A percentile compares a stretch with the other conserved stretches of the same genome.
Conservation (phyloP, 35 echinoderm and acorn worm species). For the Holothuria glaberrima region DNA sequence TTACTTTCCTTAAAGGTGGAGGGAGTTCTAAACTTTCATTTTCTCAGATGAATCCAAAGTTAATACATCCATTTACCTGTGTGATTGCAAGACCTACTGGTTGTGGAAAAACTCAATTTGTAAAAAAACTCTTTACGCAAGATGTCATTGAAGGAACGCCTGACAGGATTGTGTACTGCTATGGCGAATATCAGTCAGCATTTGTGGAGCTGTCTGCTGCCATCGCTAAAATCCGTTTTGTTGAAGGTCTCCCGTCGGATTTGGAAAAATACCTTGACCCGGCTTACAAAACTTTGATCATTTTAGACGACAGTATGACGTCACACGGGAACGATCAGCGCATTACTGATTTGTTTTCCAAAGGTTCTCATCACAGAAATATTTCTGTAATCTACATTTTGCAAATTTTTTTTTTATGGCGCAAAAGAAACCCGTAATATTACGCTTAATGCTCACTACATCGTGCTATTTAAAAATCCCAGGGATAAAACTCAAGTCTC, state of each 20-base stretch:
- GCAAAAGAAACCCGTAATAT: constrained; percentile 70
- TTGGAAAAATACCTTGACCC: constrained; percentile 19
- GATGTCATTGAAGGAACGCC: constrained; percentile 42
- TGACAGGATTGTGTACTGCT: constrained; percentile 53
- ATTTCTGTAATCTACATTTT: constrained; percentile 69
- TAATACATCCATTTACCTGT: constrained; percentile 48
- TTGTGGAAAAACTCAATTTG: constrained; percentile 54
- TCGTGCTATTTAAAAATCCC: constrained; percentile 69
- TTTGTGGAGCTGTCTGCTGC: constrained; percentile 48
- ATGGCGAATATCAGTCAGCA: constrained; percentile 55
- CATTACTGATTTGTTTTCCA: constrained; percentile 58
- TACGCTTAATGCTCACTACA: constrained; percentile 69
- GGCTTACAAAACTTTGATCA: constrained; percentile 26
- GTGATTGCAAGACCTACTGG: constrained; percentile 41
- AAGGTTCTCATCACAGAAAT: constrained; percentile 76
- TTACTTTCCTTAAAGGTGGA: neutral
- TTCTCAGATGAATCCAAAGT: constrained; percentile 40
- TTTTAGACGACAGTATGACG: constrained; percentile 70
- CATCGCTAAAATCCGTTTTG: constrained; percentile 44
- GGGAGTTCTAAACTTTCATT: neutral
- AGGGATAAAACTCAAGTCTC: constrained; percentile 69
- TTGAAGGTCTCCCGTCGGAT: constrained; percentile 35
- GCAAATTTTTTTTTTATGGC: constrained; percentile 73
- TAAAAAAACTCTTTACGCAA: constrained; percentile 28
- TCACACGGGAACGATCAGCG: constrained; percentile 44